Evolutionary conservation across 2,797 vertebrate genomes (phyloP), one percentile per base, ranked within the genome.

Genomic region (Streptopelia turtur): DNA sequence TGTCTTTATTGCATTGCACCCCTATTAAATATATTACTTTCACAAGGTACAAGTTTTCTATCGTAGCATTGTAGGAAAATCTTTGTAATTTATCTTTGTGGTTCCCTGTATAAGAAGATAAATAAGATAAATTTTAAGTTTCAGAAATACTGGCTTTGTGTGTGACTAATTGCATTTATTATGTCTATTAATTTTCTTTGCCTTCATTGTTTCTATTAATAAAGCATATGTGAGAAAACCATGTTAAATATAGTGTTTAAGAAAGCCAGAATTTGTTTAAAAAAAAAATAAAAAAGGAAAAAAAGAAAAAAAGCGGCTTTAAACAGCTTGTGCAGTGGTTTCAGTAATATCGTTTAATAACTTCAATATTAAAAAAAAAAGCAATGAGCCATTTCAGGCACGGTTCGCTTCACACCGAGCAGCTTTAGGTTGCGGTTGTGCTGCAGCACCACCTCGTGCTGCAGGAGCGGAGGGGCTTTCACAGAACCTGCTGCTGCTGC

Each of bases 371-470:
- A 16, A 20, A 52, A 52, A 52, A 45, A 47, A 20, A 14, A 33
- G 31, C 30, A 17, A 2, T 4, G 50, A 47, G 43, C 6, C 12
- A 1, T 37, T 50, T 16, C 55, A 31, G 77, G 11, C 2, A 2
- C 22, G 5, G 23, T 33, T 45, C 30, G 0, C 13, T 24, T 10
- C 8, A 2, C 55, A 8, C 35, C n/a, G 2, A 56, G 33, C 37
- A 11, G 28, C 1, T 22, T 24, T 53, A 1, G 18, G n/a, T 10
- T 77, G 92, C 13, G 25, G 9, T 84, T 97, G 97, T 95, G 77
- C 83, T 85, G 80, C 88, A 97, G 97, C 97, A 65, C 98, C 98
- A 97, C 82, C 98, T 98, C 96, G 94, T 74, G 98, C 81, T 94
- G 9, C 27, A 14, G 39, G 53, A 89, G 70, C 21, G 13, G 25